Base-by-base conservation (phyloP, 2,113 vertebrate species). In the Mionectes macconnelli region DNA sequence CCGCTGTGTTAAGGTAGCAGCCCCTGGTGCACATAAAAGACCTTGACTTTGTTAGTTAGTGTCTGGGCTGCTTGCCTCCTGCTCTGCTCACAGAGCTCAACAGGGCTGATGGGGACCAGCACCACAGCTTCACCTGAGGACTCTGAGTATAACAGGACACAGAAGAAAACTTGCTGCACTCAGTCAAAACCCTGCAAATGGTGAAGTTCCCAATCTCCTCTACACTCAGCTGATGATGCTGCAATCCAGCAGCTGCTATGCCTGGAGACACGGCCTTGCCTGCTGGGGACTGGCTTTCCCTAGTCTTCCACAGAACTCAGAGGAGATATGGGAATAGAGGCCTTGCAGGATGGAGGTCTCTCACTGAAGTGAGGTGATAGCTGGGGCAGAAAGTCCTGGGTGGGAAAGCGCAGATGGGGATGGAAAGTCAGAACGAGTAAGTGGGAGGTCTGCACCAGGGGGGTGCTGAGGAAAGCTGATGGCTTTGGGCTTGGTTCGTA, bases 291-390 rank as follows among this genome's bases (percentile, higher is more conserved):
- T 8, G 28, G 27, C 4, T 2, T 67, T 60, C 15, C 23, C 28
- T 4, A 49, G 31, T 6, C 14, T 45, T 6, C 22, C 6, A 3
- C 19, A 59, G 52, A 62, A 47, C 12, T 57, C 42, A 37, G 28
- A 16, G 53, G 27, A 60, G 59, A 28, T 18, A 2, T 0, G 12
- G 33, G 23, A 64, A 12, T 0, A 0, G 7, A 52, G 24, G 24
- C 45, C 18, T 47, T 47, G 44, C 74, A 56, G 64, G 23, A 21
- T 1, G 3, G 19, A 55, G 28, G 17, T 31, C 17, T 6, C 39
- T 53, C 10, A 0, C 39, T 30, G 31, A 28, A 40, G 28, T 18
- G 78, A 49, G 57, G 44, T 7, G 28, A 13, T 49, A 27, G 23
- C 50, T 21, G 23, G 45, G 23, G 39, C 62, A 15, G n/a, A 55